These are phyloP conservation scores for Arbacia lixula DNA, from an alignment of 53 echinoderm and acorn worm genomes.

Conservation along the genomic window DNA sequence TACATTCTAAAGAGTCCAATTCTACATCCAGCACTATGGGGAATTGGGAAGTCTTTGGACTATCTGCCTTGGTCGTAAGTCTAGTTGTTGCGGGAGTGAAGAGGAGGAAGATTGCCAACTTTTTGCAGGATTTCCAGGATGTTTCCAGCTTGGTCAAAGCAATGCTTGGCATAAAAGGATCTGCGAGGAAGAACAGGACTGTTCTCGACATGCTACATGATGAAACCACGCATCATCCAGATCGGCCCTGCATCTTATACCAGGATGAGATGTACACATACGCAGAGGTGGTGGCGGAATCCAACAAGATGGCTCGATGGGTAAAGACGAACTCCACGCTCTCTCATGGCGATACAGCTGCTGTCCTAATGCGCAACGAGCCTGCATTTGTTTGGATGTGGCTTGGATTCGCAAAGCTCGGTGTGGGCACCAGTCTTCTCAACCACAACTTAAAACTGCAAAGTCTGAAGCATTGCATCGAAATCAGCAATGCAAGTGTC, in stretches of 20 bases:
- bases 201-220: background rate
- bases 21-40: background rate
- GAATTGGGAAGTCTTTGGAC: slow-evolving; percentile 42
- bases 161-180: background rate
- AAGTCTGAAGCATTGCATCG: slow-evolving; percentile 80
- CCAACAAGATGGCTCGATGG: slow-evolving; percentile 63
- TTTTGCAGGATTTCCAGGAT: slow-evolving; percentile 26
- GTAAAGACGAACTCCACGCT: slow-evolving; percentile 30
- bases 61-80: slow-evolving; percentile 36
- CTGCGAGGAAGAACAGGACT: slow-evolving; percentile 15
- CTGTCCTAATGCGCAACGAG: slow-evolving; percentile 85
- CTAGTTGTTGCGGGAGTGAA: slow-evolving; percentile 38
- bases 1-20: background rate
- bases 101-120: slow-evolving; percentile 15
- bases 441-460: slow-evolving; percentile 77
- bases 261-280: slow-evolving; percentile 75
- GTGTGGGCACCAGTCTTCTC: slow-evolving; percentile 67
- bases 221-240: slow-evolving; percentile 4
- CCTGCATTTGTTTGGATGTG: slow-evolving; percentile 73
- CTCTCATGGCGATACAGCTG: slow-evolving; percentile 61
- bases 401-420: slow-evolving; percentile 81
- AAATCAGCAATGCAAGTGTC: slow-evolving; percentile 63
- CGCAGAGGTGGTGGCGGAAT: slow-evolving; percentile 65
- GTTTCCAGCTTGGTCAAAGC: slow-evolving; percentile 25
- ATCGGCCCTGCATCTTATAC: slow-evolving; percentile 59